Evolutionary conservation across 2,888 invertebrate genomes (phyloP), one percentile per base, ranked within the genome.

Genomic region (Xylota segnis): DNA sequence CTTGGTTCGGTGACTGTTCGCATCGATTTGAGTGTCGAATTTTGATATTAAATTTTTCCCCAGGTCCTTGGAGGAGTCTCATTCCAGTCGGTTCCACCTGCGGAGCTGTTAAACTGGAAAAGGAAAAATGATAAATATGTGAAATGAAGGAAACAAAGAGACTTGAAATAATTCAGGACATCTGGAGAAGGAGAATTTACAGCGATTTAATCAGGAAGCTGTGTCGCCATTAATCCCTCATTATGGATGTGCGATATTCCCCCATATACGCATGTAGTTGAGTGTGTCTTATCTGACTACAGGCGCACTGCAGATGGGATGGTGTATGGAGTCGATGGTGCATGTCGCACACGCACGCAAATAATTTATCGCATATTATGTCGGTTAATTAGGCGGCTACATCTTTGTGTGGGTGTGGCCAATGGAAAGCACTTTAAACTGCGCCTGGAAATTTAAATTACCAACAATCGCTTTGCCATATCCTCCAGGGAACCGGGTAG

Each of bases 361-460:
- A 74, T 74, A 74, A 83, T 83, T 74, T 74, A 78, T 78, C 52
- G 52, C 70, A 23, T 54, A 78, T 83, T 68, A 74, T 78, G 68
- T 74, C 74, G 83, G 83, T 78, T 74, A 83, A 79, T 79, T 83
- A 72, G 68, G 61, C 66, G 45, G 14, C 37, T 16, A 29, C 34
- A 50, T 6, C 40, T 9, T n/a, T n/a, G 9, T 59, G 52, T 54
- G n/a, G 52, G 52, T n/a, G 40, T 50, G 72, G 18, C 37, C 40
- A 16, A 23, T 58, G n/a, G 32, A 59, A 65, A 77, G 52, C 66
- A 71, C 71, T 83, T 77, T 66, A 77, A 66, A 52, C 50, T 61
- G 68, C 56, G 47, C 45, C 47, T 70, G 76, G 45, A 75, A 66
- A 75, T 79, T 75, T 79, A 74, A 74, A 84, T 79, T 75, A 74